These are phyloP conservation scores for Aepyceros melampus DNA, from an alignment of 2,113 vertebrate species.

Conservation along the genomic window DNA sequence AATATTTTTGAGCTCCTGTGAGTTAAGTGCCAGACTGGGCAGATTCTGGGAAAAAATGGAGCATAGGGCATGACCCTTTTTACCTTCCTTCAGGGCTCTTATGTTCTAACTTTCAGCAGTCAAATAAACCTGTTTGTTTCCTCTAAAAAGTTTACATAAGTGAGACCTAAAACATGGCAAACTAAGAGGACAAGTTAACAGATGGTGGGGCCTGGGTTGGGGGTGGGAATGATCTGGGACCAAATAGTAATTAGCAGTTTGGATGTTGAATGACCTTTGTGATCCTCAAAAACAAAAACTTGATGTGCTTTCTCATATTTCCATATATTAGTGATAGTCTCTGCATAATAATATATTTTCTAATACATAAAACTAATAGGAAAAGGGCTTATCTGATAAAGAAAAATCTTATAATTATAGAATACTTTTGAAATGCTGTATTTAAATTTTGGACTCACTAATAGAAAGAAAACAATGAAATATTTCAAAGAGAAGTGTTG, in stretches of 20 bases:
- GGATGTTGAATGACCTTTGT: neutral
- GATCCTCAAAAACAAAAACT: neutral
- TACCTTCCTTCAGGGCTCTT: neutral
- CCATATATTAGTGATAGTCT: neutral
- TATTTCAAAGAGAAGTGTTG: neutral
- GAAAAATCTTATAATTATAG: neutral
- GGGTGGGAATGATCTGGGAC: neutral
- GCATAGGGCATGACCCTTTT: neutral
- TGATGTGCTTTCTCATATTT: neutral
- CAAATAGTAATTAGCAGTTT: neutral
- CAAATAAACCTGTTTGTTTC: neutral
- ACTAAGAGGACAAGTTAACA: neutral
- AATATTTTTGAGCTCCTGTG: neutral
- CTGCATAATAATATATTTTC: neutral
- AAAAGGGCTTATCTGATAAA: neutral
- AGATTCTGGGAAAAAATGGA: neutral
- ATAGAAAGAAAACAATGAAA: neutral
- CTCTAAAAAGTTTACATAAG: neutral
- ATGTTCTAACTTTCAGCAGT: neutral
- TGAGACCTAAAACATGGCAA: neutral
- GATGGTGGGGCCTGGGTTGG: neutral
- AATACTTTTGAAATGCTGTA: neutral
- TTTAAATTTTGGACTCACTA: constrained; percentile 13
- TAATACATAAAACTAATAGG: neutral
- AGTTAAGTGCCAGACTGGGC: neutral